Conservation (phyloP, 2,888 invertebrate genomes). For the Chloroclystis v-ata region DNA sequence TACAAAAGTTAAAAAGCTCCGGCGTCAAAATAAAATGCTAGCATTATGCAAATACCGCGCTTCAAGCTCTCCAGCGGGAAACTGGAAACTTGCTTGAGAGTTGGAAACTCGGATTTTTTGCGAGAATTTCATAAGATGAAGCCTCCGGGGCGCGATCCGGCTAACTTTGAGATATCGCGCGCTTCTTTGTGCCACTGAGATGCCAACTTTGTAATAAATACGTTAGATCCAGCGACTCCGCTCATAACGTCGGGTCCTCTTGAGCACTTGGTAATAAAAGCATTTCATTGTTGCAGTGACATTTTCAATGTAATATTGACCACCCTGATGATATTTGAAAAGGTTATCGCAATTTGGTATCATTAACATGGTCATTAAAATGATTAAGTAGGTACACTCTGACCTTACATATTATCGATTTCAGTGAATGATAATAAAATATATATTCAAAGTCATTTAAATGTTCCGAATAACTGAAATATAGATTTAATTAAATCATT, state of each 20-base stretch:
- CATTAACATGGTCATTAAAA: not conserved
- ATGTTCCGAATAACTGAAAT: too few species aligned
- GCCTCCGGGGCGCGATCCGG: conserved; percentile 26
- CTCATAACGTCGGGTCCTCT: not conserved
- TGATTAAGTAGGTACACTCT: not conserved
- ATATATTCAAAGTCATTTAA: too few species aligned
- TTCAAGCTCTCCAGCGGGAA: conserved; percentile 25
- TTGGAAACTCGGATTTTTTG: conserved; percentile 28
- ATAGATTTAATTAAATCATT: too few species aligned
- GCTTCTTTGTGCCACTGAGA: conserved; percentile 12
- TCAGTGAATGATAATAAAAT: not conserved
- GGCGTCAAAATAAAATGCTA: conserved; percentile 42
- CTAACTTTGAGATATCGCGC: conserved; percentile 22
- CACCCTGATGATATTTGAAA: not conserved
- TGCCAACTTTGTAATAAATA: conserved; percentile 5
- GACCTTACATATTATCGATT: not conserved
- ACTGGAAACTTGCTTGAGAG: conserved; percentile 7
- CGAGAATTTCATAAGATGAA: conserved; percentile 33
- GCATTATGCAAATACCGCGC: conserved; percentile 53
- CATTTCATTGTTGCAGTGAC: too few species aligned
- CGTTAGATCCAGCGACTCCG: not conserved
- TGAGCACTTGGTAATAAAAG: too few species aligned
- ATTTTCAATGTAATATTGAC: not conserved
- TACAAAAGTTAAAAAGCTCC: conserved; percentile 16
- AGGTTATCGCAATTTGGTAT: not conserved